phyloP scores from a whole-genome alignment of 2,113 vertebrate genomes.

The Corythornis madagascariensis region DNA sequence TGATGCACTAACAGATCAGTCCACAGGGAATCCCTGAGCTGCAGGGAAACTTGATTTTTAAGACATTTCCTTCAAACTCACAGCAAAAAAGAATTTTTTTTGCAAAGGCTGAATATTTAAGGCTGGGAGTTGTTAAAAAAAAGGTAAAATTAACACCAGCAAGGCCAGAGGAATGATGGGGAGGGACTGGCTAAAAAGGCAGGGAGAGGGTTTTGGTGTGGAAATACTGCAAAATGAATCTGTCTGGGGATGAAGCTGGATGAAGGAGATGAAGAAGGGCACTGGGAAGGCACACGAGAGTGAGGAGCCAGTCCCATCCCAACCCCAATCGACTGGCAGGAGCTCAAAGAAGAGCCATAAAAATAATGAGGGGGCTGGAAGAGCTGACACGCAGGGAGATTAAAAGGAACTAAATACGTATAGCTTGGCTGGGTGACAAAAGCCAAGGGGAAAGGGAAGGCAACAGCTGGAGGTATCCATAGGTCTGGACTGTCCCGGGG shows the following conservation, averaged over 20 bases:
- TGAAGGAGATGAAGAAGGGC: conserved; percentile 40
- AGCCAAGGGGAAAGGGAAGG: conserved; percentile 30
- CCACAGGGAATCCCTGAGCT: neutral
- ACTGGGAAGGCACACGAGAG: neutral
- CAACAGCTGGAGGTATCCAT: neutral
- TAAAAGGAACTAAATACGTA: conserved; percentile 24
- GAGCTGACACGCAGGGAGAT: conserved; percentile 42
- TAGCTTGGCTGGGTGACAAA: neutral
- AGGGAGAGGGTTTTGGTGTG: neutral
- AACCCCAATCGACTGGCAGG: conserved; percentile 3
- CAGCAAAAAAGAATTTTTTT: neutral
- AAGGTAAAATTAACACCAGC: neutral
- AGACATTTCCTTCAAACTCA: neutral
- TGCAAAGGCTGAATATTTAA: neutral
- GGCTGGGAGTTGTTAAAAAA: fast-evolving
- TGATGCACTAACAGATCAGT: fast-evolving
- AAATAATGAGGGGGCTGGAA: conserved; percentile 56
- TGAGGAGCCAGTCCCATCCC: neutral
- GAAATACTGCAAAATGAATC: neutral
- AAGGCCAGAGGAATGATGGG: fast-evolving
- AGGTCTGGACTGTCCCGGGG: neutral
- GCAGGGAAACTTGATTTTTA: neutral
- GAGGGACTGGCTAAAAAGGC: neutral
- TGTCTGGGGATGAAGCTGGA: neutral
- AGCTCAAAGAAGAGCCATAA: conserved; percentile 48